These are phyloP conservation scores for Mesoclemmys tuberculata DNA, from an alignment of 2,113 vertebrate species.

Conservation along the genomic window DNA sequence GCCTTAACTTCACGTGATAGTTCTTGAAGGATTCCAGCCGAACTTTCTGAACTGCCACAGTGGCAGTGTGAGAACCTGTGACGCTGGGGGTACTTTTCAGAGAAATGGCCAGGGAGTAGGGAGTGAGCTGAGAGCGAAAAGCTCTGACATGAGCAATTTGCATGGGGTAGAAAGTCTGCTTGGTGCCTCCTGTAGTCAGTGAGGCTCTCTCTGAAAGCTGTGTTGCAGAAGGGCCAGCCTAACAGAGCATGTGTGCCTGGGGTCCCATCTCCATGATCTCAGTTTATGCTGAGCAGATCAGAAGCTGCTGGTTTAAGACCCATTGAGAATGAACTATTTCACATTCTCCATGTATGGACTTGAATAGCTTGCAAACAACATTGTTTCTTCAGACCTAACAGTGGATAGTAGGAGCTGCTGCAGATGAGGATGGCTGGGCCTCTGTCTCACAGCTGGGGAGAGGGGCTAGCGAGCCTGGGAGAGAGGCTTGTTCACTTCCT, in stretches of 20 bases:
- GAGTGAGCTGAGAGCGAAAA: neutral
- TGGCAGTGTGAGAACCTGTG: neutral
- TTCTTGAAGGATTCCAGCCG: neutral
- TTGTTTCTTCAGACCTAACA: neutral
- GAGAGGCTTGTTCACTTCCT: conserved; percentile 47
- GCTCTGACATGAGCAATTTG: neutral
- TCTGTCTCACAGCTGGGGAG: neutral
- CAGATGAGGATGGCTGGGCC: neutral
- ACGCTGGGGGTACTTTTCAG: neutral
- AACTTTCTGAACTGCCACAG: neutral
- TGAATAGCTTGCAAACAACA: accelerated
- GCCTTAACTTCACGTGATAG: neutral
- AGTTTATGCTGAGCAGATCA: neutral
- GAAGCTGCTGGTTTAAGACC: neutral
- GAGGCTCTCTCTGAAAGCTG: neutral
- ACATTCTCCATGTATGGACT: neutral
- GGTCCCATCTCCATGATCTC: neutral
- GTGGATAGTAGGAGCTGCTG: neutral
- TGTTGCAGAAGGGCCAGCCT: neutral
- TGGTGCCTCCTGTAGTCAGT: neutral
- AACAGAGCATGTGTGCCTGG: neutral
- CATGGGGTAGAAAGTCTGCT: neutral
- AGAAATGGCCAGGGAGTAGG: neutral
- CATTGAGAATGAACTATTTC: neutral
- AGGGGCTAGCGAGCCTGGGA: neutral